Base-by-base conservation (phyloP, 2,113 vertebrate genomes). In the Phalacrocorax aristotelis region DNA sequence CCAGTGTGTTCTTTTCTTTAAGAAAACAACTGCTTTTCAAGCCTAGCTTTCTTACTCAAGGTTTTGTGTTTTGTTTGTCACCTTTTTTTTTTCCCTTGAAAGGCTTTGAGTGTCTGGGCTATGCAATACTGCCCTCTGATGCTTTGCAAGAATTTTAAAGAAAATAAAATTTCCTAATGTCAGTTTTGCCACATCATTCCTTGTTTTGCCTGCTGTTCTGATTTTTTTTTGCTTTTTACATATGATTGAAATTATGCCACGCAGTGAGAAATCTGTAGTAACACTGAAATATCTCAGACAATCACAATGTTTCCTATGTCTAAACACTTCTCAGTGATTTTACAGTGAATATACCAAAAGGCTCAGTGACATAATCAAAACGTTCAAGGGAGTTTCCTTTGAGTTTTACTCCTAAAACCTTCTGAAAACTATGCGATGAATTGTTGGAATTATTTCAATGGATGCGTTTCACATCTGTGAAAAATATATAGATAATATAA, bases 111-210 rank as follows among this genome's bases (percentile, higher is more conserved):
- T 87, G n/a, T 44, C 36, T 89, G 27, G 7, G 57, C 92, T 92
- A 11, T 96, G 66, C 89, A 97, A 96, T 58, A 60, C 92, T 95
- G 95, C 96, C 96, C 94, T 90, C 96, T 97, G 69, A 87, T 93
- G 95, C 66, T 79, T 34, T 57, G 57, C 23, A n/a, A 7, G 16
- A 52, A 34, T 84, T 86, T 21, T 16, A 58, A 11, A 83, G 58
- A 64, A 57, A 15, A 74, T 60, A 64, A 57, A 15, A 74, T 60
- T 74, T 88, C n/a, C 29, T 32, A 22, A 13, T 8, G 1, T 26
- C 27, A 29, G 15, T 52, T 74, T 74, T 93, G 90, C 78, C 66
- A 89, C 13, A 13, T 94, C 70, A 83, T 80, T 69, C 58, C 54
- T 57, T 90, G 58, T 25, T 91, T 69, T 58, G 62, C 66, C 88